phyloP scores from a whole-genome alignment of 2,113 vertebrate genomes.

The human region GRCh38 chr3:82349001-82349500 shows the following conservation, averaged over 20 bases:
- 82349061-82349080: constrained; percentile 50
- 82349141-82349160: constrained; percentile 35
- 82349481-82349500: too few species aligned
- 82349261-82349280: neutral
- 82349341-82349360: neutral
- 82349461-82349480: too few species aligned
- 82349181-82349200: neutral
- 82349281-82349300: neutral
- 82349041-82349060: constrained; percentile 10
- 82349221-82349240: neutral
- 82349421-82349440: too few species aligned
- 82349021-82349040: constrained; percentile 31
- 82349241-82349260: neutral
- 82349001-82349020: neutral
- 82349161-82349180: constrained; percentile 11
- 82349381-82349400: too few species aligned
- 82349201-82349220: neutral
- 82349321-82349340: neutral
- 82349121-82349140: constrained; percentile 21
- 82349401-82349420: too few species aligned
- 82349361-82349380: too few species aligned
- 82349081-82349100: constrained; percentile 27
- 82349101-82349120: neutral
- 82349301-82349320: neutral
- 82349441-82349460: too few species aligned